These are phyloP conservation scores for Sebastes vulpes DNA, from an alignment of 2,797 vertebrate species.

Conservation along the genomic window DNA sequence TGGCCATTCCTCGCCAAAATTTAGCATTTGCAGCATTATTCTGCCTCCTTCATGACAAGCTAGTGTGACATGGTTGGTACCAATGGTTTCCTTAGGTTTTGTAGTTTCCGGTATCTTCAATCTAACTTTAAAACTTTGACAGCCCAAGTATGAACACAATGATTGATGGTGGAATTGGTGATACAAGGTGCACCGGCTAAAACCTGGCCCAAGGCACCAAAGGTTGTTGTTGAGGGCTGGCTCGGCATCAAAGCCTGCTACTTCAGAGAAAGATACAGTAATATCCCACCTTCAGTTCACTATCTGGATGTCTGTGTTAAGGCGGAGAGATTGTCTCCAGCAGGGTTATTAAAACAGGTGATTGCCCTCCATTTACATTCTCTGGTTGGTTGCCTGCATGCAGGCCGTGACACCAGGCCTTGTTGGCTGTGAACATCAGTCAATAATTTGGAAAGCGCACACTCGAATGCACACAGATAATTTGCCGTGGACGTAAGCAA, in stretches of 20 bases:
- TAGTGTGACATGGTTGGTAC: not conserved
- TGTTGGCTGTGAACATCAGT: slow-evolving; percentile 41
- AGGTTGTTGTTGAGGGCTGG: not conserved
- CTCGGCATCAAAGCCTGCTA: not conserved
- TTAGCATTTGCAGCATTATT: not conserved
- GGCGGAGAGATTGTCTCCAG: not conserved
- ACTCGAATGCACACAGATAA: slow-evolving; percentile 37
- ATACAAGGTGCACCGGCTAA: not conserved
- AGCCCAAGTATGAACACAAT: not conserved
- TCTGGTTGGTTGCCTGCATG: not conserved
- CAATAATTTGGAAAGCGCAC: slow-evolving; percentile 41
- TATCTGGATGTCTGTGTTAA: not conserved
- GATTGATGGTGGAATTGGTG: not conserved
- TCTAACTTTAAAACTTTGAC: too few species aligned
- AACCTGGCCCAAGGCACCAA: not conserved
- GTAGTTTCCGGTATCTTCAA: not conserved
- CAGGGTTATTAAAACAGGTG: not conserved
- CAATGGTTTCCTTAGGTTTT: not conserved
- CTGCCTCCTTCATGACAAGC: not conserved
- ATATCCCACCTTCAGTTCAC: not conserved
- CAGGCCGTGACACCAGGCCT: not conserved
- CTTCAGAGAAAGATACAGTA: not conserved
- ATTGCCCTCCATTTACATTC: not conserved
- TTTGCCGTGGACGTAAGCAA: slow-evolving; percentile 36
- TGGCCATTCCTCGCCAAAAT: not conserved